A percentile compares a stretch with the other conserved stretches of the same genome.
Conservation (phyloP, 2,888 invertebrate genomes). For the Capitulum mitella region DNA sequence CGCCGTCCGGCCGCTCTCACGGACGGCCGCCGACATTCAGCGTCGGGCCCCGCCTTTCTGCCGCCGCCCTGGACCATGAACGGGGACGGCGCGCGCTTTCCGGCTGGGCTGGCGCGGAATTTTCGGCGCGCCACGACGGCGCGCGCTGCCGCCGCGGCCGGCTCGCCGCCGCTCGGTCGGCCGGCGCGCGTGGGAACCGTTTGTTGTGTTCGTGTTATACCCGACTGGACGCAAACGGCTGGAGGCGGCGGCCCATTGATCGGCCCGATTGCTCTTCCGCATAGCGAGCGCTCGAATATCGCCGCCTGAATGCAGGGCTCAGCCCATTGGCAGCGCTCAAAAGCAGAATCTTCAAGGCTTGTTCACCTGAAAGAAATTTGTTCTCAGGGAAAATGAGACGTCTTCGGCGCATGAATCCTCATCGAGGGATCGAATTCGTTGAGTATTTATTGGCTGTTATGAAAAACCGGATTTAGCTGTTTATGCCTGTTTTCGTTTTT, state of each 20-base stretch:
- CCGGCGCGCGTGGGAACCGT: conserved; percentile 5
- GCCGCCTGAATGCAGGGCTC: neutral
- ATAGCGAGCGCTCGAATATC: neutral
- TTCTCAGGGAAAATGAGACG: conserved; percentile 21
- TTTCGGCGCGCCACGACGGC: neutral
- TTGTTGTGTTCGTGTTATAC: neutral
- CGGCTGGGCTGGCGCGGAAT: conserved; percentile 17
- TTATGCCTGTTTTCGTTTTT: neutral
- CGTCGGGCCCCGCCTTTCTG: neutral
- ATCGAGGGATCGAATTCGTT: conserved; percentile 10
- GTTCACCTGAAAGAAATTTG: conserved; percentile 13
- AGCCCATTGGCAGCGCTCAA: neutral
- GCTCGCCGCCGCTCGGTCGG: neutral
- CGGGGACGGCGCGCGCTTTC: conserved; percentile 5
- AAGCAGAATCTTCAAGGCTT: neutral
- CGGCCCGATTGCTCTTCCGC: conserved; percentile 10
- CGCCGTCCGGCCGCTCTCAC: neutral
- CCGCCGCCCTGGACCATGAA: neutral
- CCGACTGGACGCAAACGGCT: neutral
- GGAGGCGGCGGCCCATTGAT: neutral
- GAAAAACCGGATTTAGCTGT: neutral
- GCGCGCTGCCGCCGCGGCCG: neutral
- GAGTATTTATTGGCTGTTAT: conserved; percentile 16
- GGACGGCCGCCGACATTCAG: neutral
- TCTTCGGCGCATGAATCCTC: neutral